phyloP scores from a whole-genome alignment of 1,140 invertebrate genomes.

The Drosophila grimshawi region DNA sequence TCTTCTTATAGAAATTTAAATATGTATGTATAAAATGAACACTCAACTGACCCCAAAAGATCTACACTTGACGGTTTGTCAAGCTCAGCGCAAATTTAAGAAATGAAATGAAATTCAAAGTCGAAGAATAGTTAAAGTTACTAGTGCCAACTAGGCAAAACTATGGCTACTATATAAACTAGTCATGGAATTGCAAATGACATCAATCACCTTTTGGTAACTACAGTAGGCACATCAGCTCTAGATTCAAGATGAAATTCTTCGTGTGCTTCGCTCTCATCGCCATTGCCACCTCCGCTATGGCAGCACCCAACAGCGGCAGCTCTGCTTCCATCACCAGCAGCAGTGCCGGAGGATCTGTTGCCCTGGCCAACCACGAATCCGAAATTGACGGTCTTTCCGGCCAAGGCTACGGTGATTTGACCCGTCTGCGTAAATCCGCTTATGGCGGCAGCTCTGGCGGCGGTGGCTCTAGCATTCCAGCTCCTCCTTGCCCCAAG shows the following conservation, averaged over 20 bases:
- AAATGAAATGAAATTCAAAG: conserved; percentile 33
- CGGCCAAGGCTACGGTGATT: conserved; percentile 58
- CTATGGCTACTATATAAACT: conserved; percentile 69
- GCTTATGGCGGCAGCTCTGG: conserved; percentile 71
- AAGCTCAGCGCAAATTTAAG: conserved; percentile 24
- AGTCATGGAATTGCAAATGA: conserved; percentile 1
- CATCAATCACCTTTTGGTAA: conserved; percentile 73
- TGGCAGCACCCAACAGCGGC: conserved; percentile 55
- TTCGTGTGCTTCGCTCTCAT: conserved; percentile 72
- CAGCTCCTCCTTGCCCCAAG: conserved; percentile 74
- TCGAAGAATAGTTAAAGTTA: conserved; percentile 34
- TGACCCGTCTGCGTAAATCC: conserved; percentile 71
- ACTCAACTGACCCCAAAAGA: conserved; percentile 38
- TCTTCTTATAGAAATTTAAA: conserved; percentile 1
- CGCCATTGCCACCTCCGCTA: conserved; percentile 54
- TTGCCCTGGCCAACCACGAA: conserved; percentile 32
- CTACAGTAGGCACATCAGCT: conserved; percentile 27
- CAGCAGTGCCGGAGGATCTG: conserved; percentile 15
- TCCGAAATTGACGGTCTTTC: conserved; percentile 56
- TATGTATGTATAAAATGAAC: background rate
- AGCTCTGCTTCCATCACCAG: conserved; percentile 13
- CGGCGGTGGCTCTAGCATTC: conserved; percentile 60
- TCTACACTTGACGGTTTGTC: background rate
- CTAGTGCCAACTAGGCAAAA: conserved; percentile 59
- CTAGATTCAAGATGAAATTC: conserved; percentile 66